Evolutionary conservation across 1,140 invertebrate species (phyloP).

Genomic region (Pogonognathellus flavescens): DNA sequence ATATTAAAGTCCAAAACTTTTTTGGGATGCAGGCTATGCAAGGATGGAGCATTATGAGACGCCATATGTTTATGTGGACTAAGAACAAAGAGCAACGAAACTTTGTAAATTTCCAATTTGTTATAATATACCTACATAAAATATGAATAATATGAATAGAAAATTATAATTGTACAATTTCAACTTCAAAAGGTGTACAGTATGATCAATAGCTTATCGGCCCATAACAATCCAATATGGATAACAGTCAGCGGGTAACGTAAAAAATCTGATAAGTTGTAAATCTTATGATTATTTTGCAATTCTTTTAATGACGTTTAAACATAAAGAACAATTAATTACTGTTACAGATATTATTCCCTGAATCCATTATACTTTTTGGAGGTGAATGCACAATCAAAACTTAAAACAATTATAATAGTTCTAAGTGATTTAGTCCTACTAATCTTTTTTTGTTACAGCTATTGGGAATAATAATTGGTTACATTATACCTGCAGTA

Average conservation of each 20-base stretch:
- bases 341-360: not conserved
- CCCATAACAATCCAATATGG: conserved; percentile 29
- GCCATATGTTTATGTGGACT: conserved; percentile 30
- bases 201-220: conserved; percentile 10
- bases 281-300: not conserved
- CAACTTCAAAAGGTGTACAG: not conserved
- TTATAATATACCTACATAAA: no score
- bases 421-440: not conserved
- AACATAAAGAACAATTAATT: no score
- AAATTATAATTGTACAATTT: no score
- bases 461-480: not conserved
- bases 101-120: conserved; percentile 16
- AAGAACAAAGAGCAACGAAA: not conserved
- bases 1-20: no score
- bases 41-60: conserved; percentile 13
- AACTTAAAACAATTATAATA: not conserved
- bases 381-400: not conserved
- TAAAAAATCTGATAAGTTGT: not conserved
- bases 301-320: not conserved
- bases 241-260: conserved; percentile 5
- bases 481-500: not conserved
- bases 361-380: not conserved
- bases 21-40: not conserved
- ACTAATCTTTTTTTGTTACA: not conserved
- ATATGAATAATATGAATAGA: no score